A percentile compares a stretch with the other conserved stretches of the same genome.
Evolutionary conservation across 1,140 invertebrate genomes (phyloP).

Genomic region (Frieseomelitta varia): DNA sequence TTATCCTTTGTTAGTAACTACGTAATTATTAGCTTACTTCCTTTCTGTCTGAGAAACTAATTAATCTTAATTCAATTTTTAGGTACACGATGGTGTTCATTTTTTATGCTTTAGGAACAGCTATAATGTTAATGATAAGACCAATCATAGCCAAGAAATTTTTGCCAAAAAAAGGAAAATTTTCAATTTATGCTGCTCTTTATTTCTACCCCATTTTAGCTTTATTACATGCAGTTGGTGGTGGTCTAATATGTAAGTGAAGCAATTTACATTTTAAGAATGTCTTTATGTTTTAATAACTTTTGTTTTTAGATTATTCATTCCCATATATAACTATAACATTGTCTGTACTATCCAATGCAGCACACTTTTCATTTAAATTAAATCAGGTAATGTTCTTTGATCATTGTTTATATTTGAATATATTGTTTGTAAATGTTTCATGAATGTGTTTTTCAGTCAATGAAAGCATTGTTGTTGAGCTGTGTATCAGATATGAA

Average conservation of each 20-base stretch:
- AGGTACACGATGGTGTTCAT: conserved; percentile 97
- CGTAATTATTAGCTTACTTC: not conserved
- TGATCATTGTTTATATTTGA: not conserved
- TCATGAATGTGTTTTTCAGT: conserved; percentile 81
- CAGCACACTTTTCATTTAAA: conserved; percentile 94
- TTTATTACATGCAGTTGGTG: conserved; percentile 93
- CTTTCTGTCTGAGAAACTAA: not conserved
- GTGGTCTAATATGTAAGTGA: conserved; percentile 94
- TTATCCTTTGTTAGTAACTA: conserved; percentile 93
- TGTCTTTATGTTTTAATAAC: not conserved
- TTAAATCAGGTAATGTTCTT: conserved; percentile 87
- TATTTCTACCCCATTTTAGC: conserved; percentile 97
- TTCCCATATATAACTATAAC: conserved; percentile 98
- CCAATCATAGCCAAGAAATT: conserved; percentile 87
- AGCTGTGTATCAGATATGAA: conserved; percentile 91
- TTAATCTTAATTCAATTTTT: conserved; percentile 66
- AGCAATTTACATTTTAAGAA: conserved; percentile 34
- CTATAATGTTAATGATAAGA: conserved; percentile 90
- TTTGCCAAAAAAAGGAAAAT: conserved; percentile 86
- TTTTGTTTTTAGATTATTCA: conserved; percentile 91
- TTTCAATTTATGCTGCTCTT: conserved; percentile 95
- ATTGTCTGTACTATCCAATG: conserved; percentile 95
- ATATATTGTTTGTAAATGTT: conserved; percentile 5
- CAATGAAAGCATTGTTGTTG: conserved; percentile 88
- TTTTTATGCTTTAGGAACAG: conserved; percentile 92